Percentiles rank a stretch among this genome's conserved stretches.
phyloP scores from a whole-genome alignment of 1,140 invertebrate species.

The Hyposmocoma kahamanoa region DNA sequence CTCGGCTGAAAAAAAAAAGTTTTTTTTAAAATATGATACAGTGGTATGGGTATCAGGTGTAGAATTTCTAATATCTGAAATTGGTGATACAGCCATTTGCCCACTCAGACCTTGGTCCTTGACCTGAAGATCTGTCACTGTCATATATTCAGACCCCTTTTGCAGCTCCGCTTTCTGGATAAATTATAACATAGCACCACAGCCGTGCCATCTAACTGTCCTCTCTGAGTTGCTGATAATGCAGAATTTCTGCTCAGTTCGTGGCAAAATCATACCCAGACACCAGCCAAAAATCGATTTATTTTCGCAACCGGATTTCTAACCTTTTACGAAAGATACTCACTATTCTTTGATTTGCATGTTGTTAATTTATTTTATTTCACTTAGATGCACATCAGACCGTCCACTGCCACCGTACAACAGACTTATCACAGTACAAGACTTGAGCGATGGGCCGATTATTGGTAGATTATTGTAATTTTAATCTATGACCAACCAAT shows the following conservation, averaged over 20 bases:
- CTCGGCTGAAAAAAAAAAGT: conserved; percentile 53
- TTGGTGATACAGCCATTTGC: conserved; percentile 7
- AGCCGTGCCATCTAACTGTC: background rate
- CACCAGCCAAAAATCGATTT: conserved; percentile 62
- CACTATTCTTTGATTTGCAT: conserved; percentile 72
- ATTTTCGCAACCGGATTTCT: conserved; percentile 48
- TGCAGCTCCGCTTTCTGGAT: background rate
- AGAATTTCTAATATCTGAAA: background rate
- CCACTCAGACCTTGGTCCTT: conserved; percentile 14
- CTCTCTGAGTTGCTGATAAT: conserved; percentile 21
- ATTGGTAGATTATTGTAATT: conserved; percentile 63
- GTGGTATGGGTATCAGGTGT: no score
- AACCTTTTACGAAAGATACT: conserved; percentile 49
- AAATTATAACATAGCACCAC: background rate
- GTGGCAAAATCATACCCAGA: conserved; percentile 17
- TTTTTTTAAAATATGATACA: conserved; percentile 19
- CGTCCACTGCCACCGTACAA: conserved; percentile 58
- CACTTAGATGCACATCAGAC: conserved; percentile 70
- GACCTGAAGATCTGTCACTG: conserved; percentile 41
- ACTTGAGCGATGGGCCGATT: conserved; percentile 62
- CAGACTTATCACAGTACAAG: conserved; percentile 64
- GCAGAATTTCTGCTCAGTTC: conserved; percentile 11
- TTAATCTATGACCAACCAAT: conserved; percentile 66
- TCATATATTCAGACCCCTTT: conserved; percentile 16
- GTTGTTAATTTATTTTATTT: conserved; percentile 53